phyloP scores from a whole-genome alignment of 2,113 vertebrate genomes.

The Bambusicola thoracicus region DNA sequence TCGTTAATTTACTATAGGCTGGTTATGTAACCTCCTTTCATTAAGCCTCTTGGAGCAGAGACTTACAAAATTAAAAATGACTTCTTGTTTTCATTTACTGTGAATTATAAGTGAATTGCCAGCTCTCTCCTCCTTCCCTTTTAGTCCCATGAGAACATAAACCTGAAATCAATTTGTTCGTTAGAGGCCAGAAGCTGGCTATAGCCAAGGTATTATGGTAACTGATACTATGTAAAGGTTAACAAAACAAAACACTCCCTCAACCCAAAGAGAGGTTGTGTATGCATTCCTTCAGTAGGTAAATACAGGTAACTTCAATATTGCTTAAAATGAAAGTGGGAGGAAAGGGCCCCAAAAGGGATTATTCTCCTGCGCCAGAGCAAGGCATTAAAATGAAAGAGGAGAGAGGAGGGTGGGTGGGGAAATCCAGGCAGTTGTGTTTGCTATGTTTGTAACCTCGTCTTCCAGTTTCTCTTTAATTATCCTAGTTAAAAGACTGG shows the following conservation, averaged over 20 bases:
- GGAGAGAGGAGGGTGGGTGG: neutral
- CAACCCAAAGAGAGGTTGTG: conserved; percentile 20
- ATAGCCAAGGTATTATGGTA: neutral
- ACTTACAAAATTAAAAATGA: neutral
- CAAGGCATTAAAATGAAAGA: neutral
- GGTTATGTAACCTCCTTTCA: neutral
- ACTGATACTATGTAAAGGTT: conserved; percentile 35
- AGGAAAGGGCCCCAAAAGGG: neutral
- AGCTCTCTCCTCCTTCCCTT: neutral
- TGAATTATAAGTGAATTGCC: neutral
- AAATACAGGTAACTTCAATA: conserved; percentile 39
- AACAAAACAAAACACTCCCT: conserved; percentile 66
- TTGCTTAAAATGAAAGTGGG: conserved; percentile 14
- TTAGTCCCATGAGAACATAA: neutral
- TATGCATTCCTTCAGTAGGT: conserved; percentile 31
- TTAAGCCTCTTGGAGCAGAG: neutral
- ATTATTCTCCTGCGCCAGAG: neutral
- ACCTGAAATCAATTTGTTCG: neutral
- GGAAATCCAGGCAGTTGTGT: neutral
- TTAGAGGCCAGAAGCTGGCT: neutral
- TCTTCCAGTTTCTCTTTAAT: neutral
- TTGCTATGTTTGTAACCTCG: neutral
- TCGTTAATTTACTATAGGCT: neutral
- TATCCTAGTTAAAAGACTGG: neutral
- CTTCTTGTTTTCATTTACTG: neutral